phyloP scores from a whole-genome alignment of 2,888 invertebrate species.

The Capitulum mitella region DNA sequence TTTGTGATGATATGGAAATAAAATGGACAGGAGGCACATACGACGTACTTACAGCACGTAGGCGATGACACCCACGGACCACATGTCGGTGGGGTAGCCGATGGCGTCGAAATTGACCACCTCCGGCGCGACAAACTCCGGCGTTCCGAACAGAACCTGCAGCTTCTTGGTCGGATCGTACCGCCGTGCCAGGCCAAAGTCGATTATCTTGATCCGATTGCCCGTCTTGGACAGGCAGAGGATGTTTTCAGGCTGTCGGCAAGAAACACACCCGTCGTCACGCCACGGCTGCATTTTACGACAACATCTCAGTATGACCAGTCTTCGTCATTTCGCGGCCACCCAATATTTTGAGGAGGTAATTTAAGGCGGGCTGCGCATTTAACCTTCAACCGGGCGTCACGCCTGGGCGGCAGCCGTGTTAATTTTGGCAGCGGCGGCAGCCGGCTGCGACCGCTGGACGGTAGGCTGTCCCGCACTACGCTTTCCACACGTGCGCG shows the following conservation, averaged over 20 bases:
- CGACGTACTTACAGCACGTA: slow-evolving; percentile 84
- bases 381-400: no score
- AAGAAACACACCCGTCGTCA: no score
- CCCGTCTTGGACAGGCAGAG: slow-evolving; percentile 90
- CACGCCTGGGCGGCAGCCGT: no score
- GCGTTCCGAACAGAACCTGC: slow-evolving; percentile 92
- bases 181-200: slow-evolving; percentile 91
- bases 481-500: no score
- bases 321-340: no score
- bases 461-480: no score
- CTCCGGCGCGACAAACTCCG: slow-evolving; percentile 98
- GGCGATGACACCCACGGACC: slow-evolving; percentile 96
- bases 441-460: no score
- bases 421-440: no score
- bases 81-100: slow-evolving; percentile 94
- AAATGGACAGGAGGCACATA: no score
- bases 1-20: no score
- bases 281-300: no score
- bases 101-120: slow-evolving; percentile 98
- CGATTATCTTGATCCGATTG: slow-evolving; percentile 97
- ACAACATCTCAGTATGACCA: no score
- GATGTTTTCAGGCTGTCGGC: slow-evolving; percentile 90
- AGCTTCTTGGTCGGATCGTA: slow-evolving; percentile 86
- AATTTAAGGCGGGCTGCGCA: neutral
- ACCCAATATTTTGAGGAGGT: neutral